Conservation (phyloP, 2,113 vertebrate species). For the Apaloderma vittatum region DNA sequence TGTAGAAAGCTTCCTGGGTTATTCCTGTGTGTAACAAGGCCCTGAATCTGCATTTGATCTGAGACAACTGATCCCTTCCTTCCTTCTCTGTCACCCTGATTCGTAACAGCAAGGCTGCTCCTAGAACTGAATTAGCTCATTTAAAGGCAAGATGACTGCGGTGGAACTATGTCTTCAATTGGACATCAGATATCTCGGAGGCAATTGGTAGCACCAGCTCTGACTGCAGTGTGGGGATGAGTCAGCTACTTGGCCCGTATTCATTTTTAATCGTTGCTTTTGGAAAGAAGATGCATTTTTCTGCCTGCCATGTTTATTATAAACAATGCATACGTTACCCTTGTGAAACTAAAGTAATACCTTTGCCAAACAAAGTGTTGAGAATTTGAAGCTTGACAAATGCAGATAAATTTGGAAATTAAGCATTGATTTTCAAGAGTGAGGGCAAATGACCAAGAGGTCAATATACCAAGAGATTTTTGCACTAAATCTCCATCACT, state of each 20-base stretch:
- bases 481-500: conserved; percentile 21
- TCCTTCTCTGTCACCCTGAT: neutral
- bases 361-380: conserved; percentile 33
- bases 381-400: conserved; percentile 45
- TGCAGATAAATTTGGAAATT: conserved; percentile 59
- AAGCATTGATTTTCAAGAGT: conserved; percentile 17
- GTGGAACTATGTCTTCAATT: neutral
- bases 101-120: neutral
- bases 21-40: neutral
- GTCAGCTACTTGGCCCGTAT: neutral
- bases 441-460: conserved; percentile 40
- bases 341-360: conserved; percentile 17
- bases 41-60: neutral
- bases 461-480: conserved; percentile 33
- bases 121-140: neutral
- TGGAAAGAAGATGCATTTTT: conserved; percentile 36
- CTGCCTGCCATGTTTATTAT: conserved; percentile 39
- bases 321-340: conserved; percentile 8
- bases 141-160: neutral
- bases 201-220: conserved; percentile 10
- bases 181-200: neutral
- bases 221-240: neutral
- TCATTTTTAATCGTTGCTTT: conserved; percentile 17
- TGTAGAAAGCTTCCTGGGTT: neutral
- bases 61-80: neutral